Base-by-base conservation (phyloP, 2,797 vertebrate species). In the Dicrostonyx torquatus region DNA sequence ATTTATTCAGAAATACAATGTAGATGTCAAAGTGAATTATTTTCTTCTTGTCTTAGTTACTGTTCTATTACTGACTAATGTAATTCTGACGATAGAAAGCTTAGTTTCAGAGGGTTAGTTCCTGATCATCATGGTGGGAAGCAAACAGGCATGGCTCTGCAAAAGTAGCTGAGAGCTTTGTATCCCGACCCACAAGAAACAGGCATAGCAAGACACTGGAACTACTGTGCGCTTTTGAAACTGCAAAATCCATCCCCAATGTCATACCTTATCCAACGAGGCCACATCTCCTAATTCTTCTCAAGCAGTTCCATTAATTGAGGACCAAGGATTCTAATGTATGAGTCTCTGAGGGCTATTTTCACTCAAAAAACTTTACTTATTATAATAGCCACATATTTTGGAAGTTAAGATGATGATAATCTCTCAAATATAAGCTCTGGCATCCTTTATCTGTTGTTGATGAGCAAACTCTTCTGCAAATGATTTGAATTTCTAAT, bases 1-100 rank as follows among this genome's bases (percentile, higher is more conserved):
- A 72, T 83, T 75, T 83, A 50, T 94, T 3, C 12, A 91, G 13
- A 55, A 97, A 93, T 80, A 80, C 13, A 78, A 87, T n/a, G 26
- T 91, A 95, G 11, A 53, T 5, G 78, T 70, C 45, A 92, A 93
- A 20, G 55, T n/a, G 1, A 7, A 79, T 29, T 50, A 12, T 34
- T 62, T 89, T 85, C 0, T 77, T 77, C 48, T 79, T 29, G 77
- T 40, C 18, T 10, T 40, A 22, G 68, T 72, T 72, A 40, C 8
- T 72, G n/a, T 22, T 72, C 68, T 72, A 72, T 10, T 72, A 18
- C 68, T 10, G 4, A 64, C 29, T 5, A 31, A 31, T 2, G 24
- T 12, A 64, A 29, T 29, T 31, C 62, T 31, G 26, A 31, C 24
- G 10, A 64, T 11, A 64, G 62, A 37, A 37, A 72, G n/a, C 1